These are phyloP conservation scores for Erebia ligea DNA, from an alignment of 2,888 invertebrate genomes.

Conservation along the genomic window DNA sequence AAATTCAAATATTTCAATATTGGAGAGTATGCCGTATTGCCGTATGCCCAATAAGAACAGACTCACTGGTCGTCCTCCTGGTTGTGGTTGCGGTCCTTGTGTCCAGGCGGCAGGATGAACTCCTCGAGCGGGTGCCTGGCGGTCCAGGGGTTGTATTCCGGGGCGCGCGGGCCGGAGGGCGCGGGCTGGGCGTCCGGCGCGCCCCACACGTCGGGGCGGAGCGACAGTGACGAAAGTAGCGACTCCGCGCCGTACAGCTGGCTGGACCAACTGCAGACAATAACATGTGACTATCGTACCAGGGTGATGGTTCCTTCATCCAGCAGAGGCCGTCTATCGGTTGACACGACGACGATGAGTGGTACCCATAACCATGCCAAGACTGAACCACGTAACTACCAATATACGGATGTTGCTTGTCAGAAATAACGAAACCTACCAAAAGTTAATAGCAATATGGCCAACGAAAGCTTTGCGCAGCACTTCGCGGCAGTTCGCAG, in stretches of 20 bases:
- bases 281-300: too few relatives aligned
- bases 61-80: conserved; percentile 29
- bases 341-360: too few relatives aligned
- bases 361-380: too few relatives aligned
- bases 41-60: conserved; percentile 20
- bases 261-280: conserved; percentile 37
- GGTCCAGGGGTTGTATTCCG: conserved; percentile 75
- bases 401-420: too few relatives aligned
- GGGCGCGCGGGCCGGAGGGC: conserved; percentile 45
- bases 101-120: conserved; percentile 55
- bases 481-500: too few relatives aligned
- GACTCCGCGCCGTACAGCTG: conserved; percentile 51
- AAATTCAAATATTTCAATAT: too few relatives aligned
- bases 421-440: too few relatives aligned
- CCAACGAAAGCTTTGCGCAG: too few relatives aligned
- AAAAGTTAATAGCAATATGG: too few relatives aligned
- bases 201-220: conserved; percentile 41
- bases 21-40: conserved; percentile 35
- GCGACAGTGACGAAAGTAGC: conserved; percentile 57
- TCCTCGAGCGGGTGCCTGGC: conserved; percentile 69
- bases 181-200: conserved; percentile 44
- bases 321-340: too few relatives aligned
- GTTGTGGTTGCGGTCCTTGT: conserved; percentile 17
- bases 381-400: too few relatives aligned
- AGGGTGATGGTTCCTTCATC: too few relatives aligned